Conservation (phyloP, 2,797 vertebrate genomes). For the Fringilla coelebs region DNA sequence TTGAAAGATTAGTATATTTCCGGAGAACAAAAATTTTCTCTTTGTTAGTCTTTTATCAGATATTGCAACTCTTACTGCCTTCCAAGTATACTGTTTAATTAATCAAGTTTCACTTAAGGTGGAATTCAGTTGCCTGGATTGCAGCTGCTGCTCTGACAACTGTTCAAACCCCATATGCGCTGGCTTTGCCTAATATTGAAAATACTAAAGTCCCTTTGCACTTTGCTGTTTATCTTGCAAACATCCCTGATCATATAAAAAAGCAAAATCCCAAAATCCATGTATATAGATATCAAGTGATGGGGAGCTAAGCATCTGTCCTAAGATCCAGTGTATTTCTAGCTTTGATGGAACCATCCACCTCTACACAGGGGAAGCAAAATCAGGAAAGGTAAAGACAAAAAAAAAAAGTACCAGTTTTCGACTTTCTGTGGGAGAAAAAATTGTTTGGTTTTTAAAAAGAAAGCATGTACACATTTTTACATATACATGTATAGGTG, state of each 20-base stretch:
- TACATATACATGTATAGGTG: fast-evolving
- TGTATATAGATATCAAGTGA: background rate
- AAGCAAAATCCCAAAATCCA: background rate
- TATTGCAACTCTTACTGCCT: background rate
- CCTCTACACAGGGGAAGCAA: background rate
- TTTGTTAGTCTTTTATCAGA: background rate
- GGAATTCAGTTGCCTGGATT: background rate
- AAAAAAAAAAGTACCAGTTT: background rate
- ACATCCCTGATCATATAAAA: background rate
- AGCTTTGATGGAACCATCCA: background rate
- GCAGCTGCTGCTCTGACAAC: background rate
- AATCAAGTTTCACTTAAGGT: background rate
- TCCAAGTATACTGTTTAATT: background rate
- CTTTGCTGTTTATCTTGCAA: background rate
- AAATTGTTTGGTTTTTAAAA: background rate
- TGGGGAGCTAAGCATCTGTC: background rate
- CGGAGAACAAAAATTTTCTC: background rate
- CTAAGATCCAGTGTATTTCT: background rate
- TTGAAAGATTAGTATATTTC: background rate
- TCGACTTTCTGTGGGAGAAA: background rate
- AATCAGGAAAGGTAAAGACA: background rate
- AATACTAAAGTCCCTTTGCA: background rate
- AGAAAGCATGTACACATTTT: background rate
- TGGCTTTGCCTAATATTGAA: background rate
- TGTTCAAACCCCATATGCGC: background rate